Evolutionary conservation across 30 jellyfish, hydroid and myxozoan species (phyloP).

Genomic region (Pseudorhiza aurosa): DNA sequence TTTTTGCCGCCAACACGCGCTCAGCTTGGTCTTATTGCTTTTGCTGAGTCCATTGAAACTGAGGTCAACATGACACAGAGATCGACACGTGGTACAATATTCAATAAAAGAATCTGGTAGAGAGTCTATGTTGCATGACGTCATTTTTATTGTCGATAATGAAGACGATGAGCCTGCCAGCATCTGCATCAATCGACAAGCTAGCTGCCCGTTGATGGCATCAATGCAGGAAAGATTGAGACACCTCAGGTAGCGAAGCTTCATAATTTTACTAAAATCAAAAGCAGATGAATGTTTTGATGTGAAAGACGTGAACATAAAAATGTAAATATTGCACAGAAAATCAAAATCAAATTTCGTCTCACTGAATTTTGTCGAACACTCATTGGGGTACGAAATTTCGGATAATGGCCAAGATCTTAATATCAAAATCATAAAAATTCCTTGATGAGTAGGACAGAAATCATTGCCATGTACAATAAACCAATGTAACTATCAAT

Average conservation of each 20-base stretch:
- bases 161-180: constrained; percentile 12
- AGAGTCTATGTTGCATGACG: constrained; percentile 34
- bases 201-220: constrained; percentile 1
- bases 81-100: constrained; percentile 5
- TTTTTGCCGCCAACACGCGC: constrained; percentile 23
- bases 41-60: constrained; percentile 25
- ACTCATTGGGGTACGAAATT: too few species aligned
- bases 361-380: too few species aligned
- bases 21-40: constrained; percentile 31
- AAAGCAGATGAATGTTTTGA: too few species aligned
- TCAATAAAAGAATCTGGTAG: constrained; percentile 29
- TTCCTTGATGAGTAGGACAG: too few species aligned
- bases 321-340: too few species aligned
- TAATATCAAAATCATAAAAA: too few species aligned
- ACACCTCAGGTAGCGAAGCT: constrained; percentile 15
- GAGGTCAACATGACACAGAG: constrained; percentile 33
- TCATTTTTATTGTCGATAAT: constrained; percentile 30
- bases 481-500: too few species aligned
- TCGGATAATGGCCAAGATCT: too few species aligned
- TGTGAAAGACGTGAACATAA: too few species aligned
- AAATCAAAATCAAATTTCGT: too few species aligned
- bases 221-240: constrained; percentile 39
- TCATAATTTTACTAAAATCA: too few species aligned
- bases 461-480: too few species aligned
- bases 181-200: constrained; percentile 7